Base-by-base conservation (phyloP, 2,797 vertebrate species). In the Capromys pilorides region DNA sequence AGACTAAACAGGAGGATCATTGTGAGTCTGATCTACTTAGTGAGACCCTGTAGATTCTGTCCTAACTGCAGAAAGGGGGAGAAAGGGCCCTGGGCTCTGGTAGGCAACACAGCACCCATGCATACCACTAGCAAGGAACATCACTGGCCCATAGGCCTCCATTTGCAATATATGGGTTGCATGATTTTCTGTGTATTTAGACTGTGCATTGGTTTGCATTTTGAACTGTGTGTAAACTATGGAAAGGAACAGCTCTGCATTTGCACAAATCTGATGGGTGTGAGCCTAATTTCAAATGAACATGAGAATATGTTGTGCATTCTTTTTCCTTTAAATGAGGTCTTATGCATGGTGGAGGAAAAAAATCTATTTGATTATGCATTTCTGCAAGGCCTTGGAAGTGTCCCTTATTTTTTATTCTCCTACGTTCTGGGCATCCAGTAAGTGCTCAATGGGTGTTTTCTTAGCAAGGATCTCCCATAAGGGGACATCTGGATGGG, bases 361-460 rank as follows among this genome's bases (percentile, higher is more conserved):
- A 84, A 93, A 79, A 91, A 45, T 59, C 49, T 45, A 24, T 83
- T n/a, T 69, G 78, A 84, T 77, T 57, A 41, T 22, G 26, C 83
- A 6, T 54, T 85, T 93, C 54, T 82, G 22, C 31, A 82, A 24
- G 33, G 19, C 61, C 88, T 45, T 31, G 5, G 83, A 82, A 80
- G 59, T 59, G 9, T 36, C n/a, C 39, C 54, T 54, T 22, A 3
- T 89, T 88, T 62, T 67, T 45, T 6, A 13, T 80, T 88, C 88
- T 67, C 10, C 6, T 11, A 67, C 77, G 57, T 94, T 45, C 49
- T 66, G 41, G 82, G 62, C 88, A 92, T 39, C 77, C 41, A 31
- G 41, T 86, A 67, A 59, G 49, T 31, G 19, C 79, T 92, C 82
- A 51, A 88, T 69, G 85, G 82, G 51, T 89, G 19, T 92, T 90